Base-by-base conservation (phyloP, 2,888 invertebrate genomes). In the Epistrophe grossulariae region DNA sequence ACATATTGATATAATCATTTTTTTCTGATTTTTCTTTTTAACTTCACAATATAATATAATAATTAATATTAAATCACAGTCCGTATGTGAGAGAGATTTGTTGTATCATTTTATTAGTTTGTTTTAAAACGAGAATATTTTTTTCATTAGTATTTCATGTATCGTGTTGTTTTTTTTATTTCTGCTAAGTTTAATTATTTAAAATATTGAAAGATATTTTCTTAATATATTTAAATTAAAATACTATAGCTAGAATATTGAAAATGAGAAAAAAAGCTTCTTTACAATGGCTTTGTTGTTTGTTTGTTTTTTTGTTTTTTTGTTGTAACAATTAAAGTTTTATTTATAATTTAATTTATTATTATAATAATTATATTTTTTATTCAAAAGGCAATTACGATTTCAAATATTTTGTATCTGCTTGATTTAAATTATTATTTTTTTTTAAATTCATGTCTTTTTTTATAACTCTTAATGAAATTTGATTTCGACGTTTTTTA, bases 1-100 rank as follows among this genome's bases (percentile, higher is more conserved):
- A 62, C 64, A 52, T 74, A 60, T 71, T 80, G 74, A 71, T 73
- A 72, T 87, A 59, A 40, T 74, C 38, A 78, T 74, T 24, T 79
- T 52, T 78, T 60, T 55, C n/a, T 38, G 71, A 77, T 81, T 77
- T 64, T 80, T 73, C 79, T 73, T 68, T 77, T 71, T 87, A 76
- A 79, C 82, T 82, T 88, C 81, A 87, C 89, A 89, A 79, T 89
- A 24, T 24, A 24, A 24, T 89, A 84, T 90, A 89, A 84, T 90
- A 89, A 89, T 89, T 89, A 90, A 90, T 90, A 90, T 92, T 91
- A 91, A 93, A 92, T 92, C 92, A 92, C 92, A 92, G 92, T 92
- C 92, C 91, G 92, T 92, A 92, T 93, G 92, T 93, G 92, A 92
- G 91, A 92, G 91, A 91, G 90, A 88, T 84, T 88, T 88, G 73